Evolutionary conservation across 2,113 vertebrate species (phyloP).

Genomic region (Hucho hucho): DNA sequence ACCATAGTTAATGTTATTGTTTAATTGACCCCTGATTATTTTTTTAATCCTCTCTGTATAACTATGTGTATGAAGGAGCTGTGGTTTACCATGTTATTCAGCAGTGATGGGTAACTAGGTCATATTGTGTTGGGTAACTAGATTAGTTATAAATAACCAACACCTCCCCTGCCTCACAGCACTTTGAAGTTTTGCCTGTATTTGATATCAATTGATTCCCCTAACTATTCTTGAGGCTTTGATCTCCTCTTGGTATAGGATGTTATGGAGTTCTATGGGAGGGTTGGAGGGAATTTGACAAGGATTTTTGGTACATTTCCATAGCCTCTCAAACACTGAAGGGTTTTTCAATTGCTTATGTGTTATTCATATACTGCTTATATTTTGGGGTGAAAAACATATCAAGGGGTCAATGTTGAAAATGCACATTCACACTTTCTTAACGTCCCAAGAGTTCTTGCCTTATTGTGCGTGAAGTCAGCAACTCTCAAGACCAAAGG

Average conservation of each 20-base stretch:
- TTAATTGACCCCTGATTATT: not conserved
- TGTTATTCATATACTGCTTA: constrained; percentile 16
- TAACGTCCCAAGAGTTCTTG: not conserved
- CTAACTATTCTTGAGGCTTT: constrained; percentile 41
- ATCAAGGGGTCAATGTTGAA: not conserved
- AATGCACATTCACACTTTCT: not conserved
- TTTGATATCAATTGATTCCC: constrained; percentile 46
- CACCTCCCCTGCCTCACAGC: constrained; percentile 49
- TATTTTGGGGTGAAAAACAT: constrained; percentile 29
- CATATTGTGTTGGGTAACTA: constrained; percentile 56
- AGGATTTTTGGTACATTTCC: constrained; percentile 49
- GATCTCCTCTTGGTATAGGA: constrained; percentile 39
- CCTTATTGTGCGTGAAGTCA: not conserved
- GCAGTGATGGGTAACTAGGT: constrained; percentile 54
- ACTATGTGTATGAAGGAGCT: not conserved
- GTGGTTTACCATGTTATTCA: constrained; percentile 28
- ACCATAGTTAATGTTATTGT: not conserved
- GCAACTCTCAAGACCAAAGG: not conserved
- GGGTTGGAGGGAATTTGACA: constrained; percentile 5
- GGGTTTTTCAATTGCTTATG: constrained; percentile 43
- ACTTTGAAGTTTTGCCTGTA: constrained; percentile 53
- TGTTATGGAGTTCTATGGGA: constrained; percentile 36
- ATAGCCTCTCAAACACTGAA: constrained; percentile 44
- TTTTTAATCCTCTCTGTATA: not conserved
- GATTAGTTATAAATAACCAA: constrained; percentile 67